Percentiles rank a stretch among this genome's conserved stretches.
These are phyloP conservation scores for Chlorops oryzae DNA, from an alignment of 1,140 invertebrate species.

Conservation along the genomic window DNA sequence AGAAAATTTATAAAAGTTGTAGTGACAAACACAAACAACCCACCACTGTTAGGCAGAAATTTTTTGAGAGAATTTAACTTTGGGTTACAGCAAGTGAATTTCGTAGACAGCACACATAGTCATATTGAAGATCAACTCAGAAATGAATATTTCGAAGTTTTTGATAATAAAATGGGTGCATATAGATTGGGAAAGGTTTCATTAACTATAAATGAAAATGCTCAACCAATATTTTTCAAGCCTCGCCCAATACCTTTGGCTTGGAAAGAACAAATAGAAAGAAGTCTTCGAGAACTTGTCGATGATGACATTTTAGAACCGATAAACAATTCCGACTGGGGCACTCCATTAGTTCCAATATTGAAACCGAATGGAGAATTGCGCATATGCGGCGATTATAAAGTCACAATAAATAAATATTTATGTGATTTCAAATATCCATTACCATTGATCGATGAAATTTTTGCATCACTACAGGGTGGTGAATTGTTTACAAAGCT, in stretches of 20 bases:
- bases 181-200: neutral
- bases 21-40: neutral
- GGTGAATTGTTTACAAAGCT: too few species aligned
- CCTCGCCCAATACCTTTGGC: slow-evolving; percentile 7
- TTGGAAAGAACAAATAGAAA: slow-evolving; percentile 12
- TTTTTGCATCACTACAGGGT: too few species aligned
- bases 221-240: slow-evolving; percentile 9
- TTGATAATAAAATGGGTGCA: neutral
- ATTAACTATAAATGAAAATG: neutral
- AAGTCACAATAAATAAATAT: too few species aligned
- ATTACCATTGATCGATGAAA: too few species aligned
- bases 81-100: neutral
- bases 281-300: slow-evolving; percentile 30
- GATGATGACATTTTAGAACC: too few species aligned
- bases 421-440: too few species aligned
- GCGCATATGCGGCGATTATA: too few species aligned
- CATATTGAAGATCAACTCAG: neutral
- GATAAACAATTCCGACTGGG: too few species aligned
- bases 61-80: slow-evolving; percentile 2
- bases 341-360: too few species aligned
- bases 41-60: neutral
- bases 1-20: neutral
- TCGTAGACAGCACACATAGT: neutral
- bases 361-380: too few species aligned
- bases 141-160: slow-evolving; percentile 3